Evolutionary conservation across 2,888 invertebrate species (phyloP).

Genomic region (Drosophila falleni): DNA sequence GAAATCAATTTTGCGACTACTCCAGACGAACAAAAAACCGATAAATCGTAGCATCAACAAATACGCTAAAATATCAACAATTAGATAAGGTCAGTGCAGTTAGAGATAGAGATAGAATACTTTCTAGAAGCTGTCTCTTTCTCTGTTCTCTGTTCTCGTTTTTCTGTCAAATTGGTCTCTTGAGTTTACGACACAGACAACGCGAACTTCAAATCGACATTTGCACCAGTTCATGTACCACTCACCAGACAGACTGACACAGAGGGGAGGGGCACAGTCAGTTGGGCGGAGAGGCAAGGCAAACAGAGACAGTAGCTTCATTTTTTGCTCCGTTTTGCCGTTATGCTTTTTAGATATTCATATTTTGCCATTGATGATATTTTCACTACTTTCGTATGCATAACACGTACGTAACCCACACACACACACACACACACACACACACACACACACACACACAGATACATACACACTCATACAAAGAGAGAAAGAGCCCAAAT

Average conservation of each 20-base stretch:
- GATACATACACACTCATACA: conserved; percentile 25
- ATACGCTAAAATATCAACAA: neutral
- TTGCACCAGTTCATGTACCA: conserved; percentile 64
- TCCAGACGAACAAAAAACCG: neutral
- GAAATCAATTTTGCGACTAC: conserved; percentile 35
- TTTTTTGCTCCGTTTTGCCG: conserved; percentile 64
- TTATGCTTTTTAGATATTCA: conserved; percentile 81
- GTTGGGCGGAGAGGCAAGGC: neutral
- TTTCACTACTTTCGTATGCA: conserved; percentile 80
- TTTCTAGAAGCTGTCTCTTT: conserved; percentile 31
- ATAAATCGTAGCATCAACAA: neutral
- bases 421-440: conserved; percentile 34
- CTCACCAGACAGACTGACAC: conserved; percentile 11
- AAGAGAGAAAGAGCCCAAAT: conserved; percentile 29
- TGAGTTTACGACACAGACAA: conserved; percentile 47
- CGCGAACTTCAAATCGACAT: conserved; percentile 71
- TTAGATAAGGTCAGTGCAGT: conserved; percentile 9
- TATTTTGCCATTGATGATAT: conserved; percentile 80
- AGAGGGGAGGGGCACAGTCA: neutral
- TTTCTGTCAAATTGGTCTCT: conserved; percentile 32
- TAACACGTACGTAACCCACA: conserved; percentile 70
- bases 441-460: conserved; percentile 38
- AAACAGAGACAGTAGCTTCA: conserved; percentile 49
- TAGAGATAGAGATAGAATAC: neutral
- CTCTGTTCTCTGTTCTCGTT: neutral